phyloP scores from a whole-genome alignment of 1,140 invertebrate species.

The Ostrea edulis region DNA sequence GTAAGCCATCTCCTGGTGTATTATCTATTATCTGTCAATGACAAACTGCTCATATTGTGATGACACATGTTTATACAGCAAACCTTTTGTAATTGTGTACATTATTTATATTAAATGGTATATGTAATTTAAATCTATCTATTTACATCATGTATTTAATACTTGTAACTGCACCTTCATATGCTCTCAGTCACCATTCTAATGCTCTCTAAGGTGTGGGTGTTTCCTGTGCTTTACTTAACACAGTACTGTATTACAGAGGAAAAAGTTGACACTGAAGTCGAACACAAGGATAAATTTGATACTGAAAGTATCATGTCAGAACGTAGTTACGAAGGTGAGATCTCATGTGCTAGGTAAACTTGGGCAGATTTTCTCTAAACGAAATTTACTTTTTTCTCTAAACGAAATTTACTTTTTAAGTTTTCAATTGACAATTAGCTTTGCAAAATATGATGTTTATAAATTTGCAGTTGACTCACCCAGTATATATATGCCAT shows the following conservation, averaged over 20 bases:
- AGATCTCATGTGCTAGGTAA: slow-evolving; percentile 17
- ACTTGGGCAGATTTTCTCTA: neutral
- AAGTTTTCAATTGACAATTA: neutral
- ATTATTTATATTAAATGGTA: no score
- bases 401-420: no score
- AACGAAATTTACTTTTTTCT: no score
- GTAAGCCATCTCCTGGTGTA: no score
- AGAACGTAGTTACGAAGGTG: slow-evolving; percentile 55
- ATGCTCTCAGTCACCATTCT: neutral
- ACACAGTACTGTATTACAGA: slow-evolving; percentile 46
- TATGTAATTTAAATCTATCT: no score
- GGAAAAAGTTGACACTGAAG: slow-evolving; percentile 52
- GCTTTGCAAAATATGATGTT: neutral
- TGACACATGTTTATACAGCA: no score
- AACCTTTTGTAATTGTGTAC: no score
- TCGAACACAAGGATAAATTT: slow-evolving; percentile 49
- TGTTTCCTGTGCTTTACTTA: slow-evolving; percentile 17
- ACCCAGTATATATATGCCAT: neutral
- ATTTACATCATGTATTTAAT: no score
- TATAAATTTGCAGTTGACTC: neutral
- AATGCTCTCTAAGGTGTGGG: slow-evolving; percentile 10
- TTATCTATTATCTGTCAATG: no score
- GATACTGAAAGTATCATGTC: slow-evolving; percentile 56
- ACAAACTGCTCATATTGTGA: no score
- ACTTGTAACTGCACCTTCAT: no score